A percentile compares a stretch with the other conserved stretches of the same genome.
Evolutionary conservation across 2,888 invertebrate species (phyloP).

Genomic region (Eucriotettix oculatus): DNA sequence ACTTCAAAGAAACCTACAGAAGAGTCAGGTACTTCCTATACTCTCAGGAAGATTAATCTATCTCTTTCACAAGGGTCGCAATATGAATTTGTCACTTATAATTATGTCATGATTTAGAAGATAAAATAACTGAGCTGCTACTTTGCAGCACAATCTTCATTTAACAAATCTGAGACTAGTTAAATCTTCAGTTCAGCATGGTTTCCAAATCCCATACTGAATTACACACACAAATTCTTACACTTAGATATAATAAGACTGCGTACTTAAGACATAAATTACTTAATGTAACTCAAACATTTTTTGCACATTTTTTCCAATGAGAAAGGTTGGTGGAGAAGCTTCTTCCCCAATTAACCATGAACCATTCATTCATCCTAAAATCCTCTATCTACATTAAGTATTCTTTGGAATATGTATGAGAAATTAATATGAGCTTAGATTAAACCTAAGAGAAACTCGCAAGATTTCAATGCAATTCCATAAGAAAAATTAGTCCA

Average conservation of each 20-base stretch:
- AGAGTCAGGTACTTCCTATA: constrained; percentile 35
- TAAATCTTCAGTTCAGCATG: constrained; percentile 3
- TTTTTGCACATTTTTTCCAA: constrained; percentile 15
- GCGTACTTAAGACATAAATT: not conserved
- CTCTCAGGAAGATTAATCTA: constrained; percentile 16
- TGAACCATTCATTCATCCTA: constrained; percentile 14
- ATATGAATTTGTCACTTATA: constrained; percentile 5
- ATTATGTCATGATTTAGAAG: constrained; percentile 5
- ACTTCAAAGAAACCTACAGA: constrained; percentile 79
- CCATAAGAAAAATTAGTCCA: constrained; percentile 8
- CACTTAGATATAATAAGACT: constrained; percentile 9
- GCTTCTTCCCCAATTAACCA: constrained; percentile 10
- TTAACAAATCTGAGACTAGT: constrained; percentile 6
- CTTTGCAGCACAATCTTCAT: constrained; percentile 3
- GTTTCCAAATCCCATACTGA: constrained; percentile 4
- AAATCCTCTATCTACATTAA: constrained; percentile 3
- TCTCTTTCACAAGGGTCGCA: constrained; percentile 19
- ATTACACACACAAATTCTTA: constrained; percentile 4
- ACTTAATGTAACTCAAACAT: constrained; percentile 8
- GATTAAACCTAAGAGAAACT: constrained; percentile 7
- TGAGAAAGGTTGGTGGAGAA: constrained; percentile 19
- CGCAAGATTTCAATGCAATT: constrained; percentile 9
- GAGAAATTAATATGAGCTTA: constrained; percentile 2
- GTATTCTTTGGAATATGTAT: constrained; percentile 5
- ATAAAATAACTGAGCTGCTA: constrained; percentile 4